These are phyloP conservation scores for Cephus pygmeus DNA, from an alignment of 2,888 invertebrate genomes.

Conservation along the genomic window DNA sequence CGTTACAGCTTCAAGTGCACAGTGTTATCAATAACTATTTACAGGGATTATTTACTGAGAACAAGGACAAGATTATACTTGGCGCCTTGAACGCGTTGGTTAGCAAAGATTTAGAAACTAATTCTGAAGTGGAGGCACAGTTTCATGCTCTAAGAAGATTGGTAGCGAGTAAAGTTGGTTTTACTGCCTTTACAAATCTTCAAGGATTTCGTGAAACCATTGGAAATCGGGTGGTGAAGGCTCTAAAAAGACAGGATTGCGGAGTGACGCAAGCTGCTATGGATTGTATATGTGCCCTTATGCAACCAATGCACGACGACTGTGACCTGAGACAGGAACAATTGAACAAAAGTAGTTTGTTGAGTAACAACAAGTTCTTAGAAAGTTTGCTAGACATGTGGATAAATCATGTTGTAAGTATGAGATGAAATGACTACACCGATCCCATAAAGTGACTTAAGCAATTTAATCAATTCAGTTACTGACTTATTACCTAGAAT, in stretches of 20 bases:
- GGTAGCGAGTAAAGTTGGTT: constrained; percentile 98
- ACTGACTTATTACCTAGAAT: not conserved
- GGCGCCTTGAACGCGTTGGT: constrained; percentile 89
- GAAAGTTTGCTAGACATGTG: constrained; percentile 95
- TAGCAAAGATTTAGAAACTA: constrained; percentile 74
- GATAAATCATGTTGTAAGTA: constrained; percentile 89
- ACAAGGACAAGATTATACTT: constrained; percentile 96
- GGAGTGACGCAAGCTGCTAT: constrained; percentile 96
- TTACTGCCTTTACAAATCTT: constrained; percentile 92
- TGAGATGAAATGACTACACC: constrained; percentile 10
- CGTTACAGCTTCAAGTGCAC: constrained; percentile 51
- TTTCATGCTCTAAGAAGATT: constrained; percentile 94
- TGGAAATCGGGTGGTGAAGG: constrained; percentile 90
- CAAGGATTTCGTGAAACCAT: constrained; percentile 94
- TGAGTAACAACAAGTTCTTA: constrained; percentile 91
- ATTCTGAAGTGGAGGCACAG: constrained; percentile 89
- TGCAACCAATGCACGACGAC: constrained; percentile 98
- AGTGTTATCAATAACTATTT: constrained; percentile 61
- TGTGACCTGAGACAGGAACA: constrained; percentile 98
- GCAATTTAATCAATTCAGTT: not conserved
- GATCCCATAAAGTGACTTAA: not conserved
- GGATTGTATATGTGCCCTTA: constrained; percentile 96
- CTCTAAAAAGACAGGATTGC: constrained; percentile 86
- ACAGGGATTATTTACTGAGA: constrained; percentile 96
- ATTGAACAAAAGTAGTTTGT: constrained; percentile 94